These are phyloP conservation scores for Lucinisca nassula DNA, from an alignment of 2,888 invertebrate genomes.

Conservation along the genomic window DNA sequence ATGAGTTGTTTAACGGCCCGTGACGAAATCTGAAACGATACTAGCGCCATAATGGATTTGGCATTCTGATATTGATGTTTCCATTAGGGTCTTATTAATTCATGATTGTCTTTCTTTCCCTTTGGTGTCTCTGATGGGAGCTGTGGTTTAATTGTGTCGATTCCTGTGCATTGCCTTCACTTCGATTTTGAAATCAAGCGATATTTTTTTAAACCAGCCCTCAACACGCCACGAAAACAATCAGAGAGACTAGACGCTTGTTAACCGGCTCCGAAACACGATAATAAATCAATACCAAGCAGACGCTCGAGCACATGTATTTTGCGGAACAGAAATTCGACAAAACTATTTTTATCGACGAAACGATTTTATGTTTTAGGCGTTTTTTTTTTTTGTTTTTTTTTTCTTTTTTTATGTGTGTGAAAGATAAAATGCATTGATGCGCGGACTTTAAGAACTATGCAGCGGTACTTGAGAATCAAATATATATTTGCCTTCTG, in stretches of 20 bases:
- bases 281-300: not conserved
- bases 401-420: not conserved
- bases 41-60: not conserved
- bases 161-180: no score
- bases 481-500: no score
- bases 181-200: not conserved
- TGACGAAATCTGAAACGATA: not conserved
- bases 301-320: not conserved
- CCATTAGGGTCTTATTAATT: no score
- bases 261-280: not conserved
- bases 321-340: not conserved
- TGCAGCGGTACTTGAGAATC: not conserved
- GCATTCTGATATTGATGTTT: no score
- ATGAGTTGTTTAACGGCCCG: not conserved
- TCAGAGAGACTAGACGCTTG: not conserved
- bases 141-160: no score
- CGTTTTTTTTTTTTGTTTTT: no score
- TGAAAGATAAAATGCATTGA: not conserved
- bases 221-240: not conserved
- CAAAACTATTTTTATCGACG: no score
- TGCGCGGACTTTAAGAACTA: not conserved
- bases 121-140: no score
- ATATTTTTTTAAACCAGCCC: not conserved
- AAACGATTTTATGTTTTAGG: no score
- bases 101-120: no score